phyloP scores from a whole-genome alignment of 2,888 invertebrate species.

The Mimachlamys varia region DNA sequence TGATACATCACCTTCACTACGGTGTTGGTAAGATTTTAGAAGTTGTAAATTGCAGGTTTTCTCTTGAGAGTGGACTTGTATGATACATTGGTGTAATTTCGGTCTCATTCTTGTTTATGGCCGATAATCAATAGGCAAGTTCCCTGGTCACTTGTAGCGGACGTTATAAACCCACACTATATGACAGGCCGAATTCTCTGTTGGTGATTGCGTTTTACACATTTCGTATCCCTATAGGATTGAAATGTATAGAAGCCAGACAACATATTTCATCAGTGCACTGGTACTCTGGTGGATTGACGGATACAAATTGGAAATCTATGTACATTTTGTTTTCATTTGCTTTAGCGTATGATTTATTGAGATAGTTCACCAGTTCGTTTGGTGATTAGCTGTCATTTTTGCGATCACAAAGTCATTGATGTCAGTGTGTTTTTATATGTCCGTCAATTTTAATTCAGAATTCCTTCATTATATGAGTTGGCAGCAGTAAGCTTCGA shows the following conservation, averaged over 20 bases:
- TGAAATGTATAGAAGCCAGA: neutral
- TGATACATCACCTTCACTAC: neutral
- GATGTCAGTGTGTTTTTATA: no score
- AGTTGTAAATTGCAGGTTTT: neutral
- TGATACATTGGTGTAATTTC: constrained; percentile 20
- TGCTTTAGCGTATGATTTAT: neutral
- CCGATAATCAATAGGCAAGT: neutral
- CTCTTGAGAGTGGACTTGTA: constrained; percentile 16
- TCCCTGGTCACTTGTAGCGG: neutral
- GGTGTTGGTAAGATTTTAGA: neutral
- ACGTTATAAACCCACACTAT: neutral
- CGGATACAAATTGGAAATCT: constrained; percentile 1
- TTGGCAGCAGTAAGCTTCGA: no score
- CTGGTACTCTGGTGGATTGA: neutral
- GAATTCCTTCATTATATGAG: no score
- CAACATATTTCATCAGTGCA: neutral
- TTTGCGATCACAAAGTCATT: no score
- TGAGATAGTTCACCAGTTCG: neutral
- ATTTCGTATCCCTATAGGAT: neutral
- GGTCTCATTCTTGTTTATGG: neutral
- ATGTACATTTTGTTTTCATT: constrained; percentile 16
- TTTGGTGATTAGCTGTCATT: neutral
- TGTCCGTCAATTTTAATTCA: no score
- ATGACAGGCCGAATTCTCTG: neutral
- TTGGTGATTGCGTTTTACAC: neutral